Evolutionary conservation across 64 coral and sea anemone genomes (phyloP).

Genomic region (Montipora capricornis): DNA sequence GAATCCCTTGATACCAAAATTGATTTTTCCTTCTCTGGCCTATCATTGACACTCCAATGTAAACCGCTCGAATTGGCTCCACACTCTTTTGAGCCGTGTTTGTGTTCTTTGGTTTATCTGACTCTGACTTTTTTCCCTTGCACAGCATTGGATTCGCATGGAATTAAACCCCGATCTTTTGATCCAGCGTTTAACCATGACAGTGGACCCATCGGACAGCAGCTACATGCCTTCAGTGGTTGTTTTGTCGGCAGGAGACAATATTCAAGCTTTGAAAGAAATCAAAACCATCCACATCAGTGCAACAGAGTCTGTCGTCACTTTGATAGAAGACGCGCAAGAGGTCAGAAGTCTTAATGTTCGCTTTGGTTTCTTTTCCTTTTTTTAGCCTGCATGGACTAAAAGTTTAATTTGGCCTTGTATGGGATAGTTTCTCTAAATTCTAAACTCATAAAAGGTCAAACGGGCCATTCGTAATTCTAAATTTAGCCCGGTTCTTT

Average conservation of each 20-base stretch:
- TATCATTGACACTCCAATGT: no score
- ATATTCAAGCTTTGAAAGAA: constrained; percentile 76
- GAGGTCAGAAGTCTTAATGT: constrained; percentile 31
- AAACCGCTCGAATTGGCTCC: not conserved
- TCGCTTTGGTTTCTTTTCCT: not conserved
- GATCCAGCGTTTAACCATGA: constrained; percentile 91
- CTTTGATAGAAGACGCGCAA: constrained; percentile 88
- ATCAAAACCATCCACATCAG: constrained; percentile 92
- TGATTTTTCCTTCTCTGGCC: no score
- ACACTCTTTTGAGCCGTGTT: not conserved
- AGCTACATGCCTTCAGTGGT: constrained; percentile 98
- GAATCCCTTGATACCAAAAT: no score
- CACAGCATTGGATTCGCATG: constrained; percentile 94
- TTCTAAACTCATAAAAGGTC: no score
- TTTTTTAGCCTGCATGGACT: not conserved
- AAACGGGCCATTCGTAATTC: no score
- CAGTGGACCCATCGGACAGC: constrained; percentile 94
- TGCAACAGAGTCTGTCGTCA: constrained; percentile 81
- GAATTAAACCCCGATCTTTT: constrained; percentile 90
- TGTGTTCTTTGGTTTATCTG: not conserved
- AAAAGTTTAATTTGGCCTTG: no score
- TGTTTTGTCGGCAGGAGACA: constrained; percentile 85
- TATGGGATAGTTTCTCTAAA: no score
- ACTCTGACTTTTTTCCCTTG: not conserved
- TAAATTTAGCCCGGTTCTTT: no score